These are phyloP conservation scores for Eulithis prunata DNA, from an alignment of 2,888 invertebrate genomes.

Conservation along the genomic window DNA sequence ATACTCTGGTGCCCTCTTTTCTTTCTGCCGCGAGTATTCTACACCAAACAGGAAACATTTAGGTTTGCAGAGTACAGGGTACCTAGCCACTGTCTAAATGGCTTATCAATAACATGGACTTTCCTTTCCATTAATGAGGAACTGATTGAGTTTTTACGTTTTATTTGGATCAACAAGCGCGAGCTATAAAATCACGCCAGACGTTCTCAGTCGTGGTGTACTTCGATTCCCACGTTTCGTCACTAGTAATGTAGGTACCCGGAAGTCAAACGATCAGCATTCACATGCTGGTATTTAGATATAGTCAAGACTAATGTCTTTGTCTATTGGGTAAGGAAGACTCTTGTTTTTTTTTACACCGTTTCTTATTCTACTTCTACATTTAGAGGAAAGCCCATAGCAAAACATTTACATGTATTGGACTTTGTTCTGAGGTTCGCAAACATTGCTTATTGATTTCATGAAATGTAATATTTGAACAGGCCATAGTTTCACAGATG, in stretches of 20 bases:
- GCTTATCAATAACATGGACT: too few species aligned
- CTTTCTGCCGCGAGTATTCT: too few species aligned
- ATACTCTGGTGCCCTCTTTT: too few species aligned
- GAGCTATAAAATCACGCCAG: slow-evolving; percentile 1
- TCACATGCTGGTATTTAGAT: slow-evolving; percentile 30
- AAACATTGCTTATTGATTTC: slow-evolving; percentile 7
- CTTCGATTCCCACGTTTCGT: slow-evolving; percentile 40
- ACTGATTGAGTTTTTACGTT: too few species aligned
- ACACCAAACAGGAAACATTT: too few species aligned
- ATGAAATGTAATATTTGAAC: slow-evolving; percentile 14
- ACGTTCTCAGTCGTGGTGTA: slow-evolving; percentile 26
- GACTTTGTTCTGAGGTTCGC: background rate
- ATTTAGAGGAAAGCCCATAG: background rate
- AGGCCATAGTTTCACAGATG: slow-evolving; percentile 11
- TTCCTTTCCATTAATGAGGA: too few species aligned
- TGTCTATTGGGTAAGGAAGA: slow-evolving; percentile 4
- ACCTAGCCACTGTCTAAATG: too few species aligned
- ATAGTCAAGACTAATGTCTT: slow-evolving; percentile 20
- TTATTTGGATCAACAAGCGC: background rate
- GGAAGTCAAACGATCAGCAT: slow-evolving; percentile 28
- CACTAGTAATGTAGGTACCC: slow-evolving; percentile 31
- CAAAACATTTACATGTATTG: background rate
- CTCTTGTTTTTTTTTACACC: slow-evolving; percentile 5
- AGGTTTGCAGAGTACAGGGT: too few species aligned
- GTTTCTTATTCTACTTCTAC: slow-evolving; percentile 2